Percentiles rank a stretch among this genome's conserved stretches.
Evolutionary conservation across 2,113 vertebrate genomes (phyloP).

Genomic region (Phycodurus eques): DNA sequence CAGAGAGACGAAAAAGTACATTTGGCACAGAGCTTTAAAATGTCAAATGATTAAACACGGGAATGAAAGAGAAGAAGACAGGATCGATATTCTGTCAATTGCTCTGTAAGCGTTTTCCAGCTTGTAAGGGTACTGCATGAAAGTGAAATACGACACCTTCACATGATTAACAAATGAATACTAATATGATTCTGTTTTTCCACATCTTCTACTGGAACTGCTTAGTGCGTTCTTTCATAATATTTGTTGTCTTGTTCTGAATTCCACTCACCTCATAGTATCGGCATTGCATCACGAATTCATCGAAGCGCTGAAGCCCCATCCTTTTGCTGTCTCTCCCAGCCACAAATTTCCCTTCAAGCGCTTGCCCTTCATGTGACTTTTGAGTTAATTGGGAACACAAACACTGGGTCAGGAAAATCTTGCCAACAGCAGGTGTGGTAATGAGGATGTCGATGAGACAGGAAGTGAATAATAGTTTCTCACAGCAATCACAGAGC

Average conservation of each 20-base stretch:
- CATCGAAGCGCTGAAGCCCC: slow-evolving; percentile 36
- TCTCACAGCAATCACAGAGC: slow-evolving; percentile 23
- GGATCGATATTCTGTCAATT: neutral
- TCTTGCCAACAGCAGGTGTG: slow-evolving; percentile 37
- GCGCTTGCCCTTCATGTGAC: slow-evolving; percentile 51
- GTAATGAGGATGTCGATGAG: slow-evolving; percentile 46
- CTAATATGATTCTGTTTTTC: slow-evolving; percentile 21
- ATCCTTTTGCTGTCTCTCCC: slow-evolving; percentile 24
- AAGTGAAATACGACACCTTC: slow-evolving; percentile 11
- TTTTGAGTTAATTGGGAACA: slow-evolving; percentile 54
- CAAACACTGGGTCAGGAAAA: slow-evolving; percentile 41
- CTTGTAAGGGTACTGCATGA: neutral
- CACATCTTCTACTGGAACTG: slow-evolving; percentile 18
- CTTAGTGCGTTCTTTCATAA: slow-evolving; percentile 34
- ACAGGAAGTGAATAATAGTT: slow-evolving; percentile 21
- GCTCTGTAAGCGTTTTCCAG: neutral
- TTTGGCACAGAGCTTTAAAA: slow-evolving; percentile 39
- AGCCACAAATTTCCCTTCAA: slow-evolving; percentile 25
- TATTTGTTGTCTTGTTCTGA: slow-evolving; percentile 25
- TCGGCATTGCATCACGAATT: slow-evolving; percentile 28
- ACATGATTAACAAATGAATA: slow-evolving; percentile 21
- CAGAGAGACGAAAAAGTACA: slow-evolving; percentile 36
- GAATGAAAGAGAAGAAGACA: slow-evolving; percentile 7
- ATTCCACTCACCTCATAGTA: slow-evolving; percentile 25
- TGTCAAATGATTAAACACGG: slow-evolving; percentile 21